Evolutionary conservation across 1,140 invertebrate genomes (phyloP), one percentile per base, ranked within the genome.

Genomic region (Thalassaphorura encarpata): DNA sequence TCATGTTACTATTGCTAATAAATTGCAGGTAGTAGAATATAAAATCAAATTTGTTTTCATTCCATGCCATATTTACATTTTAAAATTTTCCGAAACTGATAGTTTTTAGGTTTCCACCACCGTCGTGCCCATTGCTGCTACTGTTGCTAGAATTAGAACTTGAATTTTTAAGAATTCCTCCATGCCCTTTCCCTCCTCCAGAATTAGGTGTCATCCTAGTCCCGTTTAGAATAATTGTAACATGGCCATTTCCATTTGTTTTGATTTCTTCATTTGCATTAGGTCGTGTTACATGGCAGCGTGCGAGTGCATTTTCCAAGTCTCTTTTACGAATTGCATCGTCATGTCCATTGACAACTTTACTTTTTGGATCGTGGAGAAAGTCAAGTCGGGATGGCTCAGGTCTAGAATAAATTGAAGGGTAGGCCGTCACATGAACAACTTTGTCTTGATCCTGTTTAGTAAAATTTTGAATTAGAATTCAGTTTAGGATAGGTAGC

Each of bases 21-120:
- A n/a, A n/a, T n/a, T n/a, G n/a, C n/a, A n/a, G n/a, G n/a, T n/a
- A n/a, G n/a, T n/a, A n/a, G n/a, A n/a, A n/a, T n/a, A n/a, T n/a
- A n/a, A n/a, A n/a, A n/a, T n/a, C n/a, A n/a, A n/a, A n/a, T n/a
- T n/a, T n/a, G n/a, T n/a, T n/a, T n/a, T n/a, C n/a, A n/a, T n/a
- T n/a, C n/a, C n/a, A n/a, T n/a, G n/a, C n/a, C n/a, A n/a, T n/a
- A n/a, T n/a, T n/a, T n/a, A n/a, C n/a, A n/a, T n/a, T n/a, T 58
- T 43, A 62, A 52, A 58, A 62, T 19, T 51, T 36, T 33, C 60
- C 60, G 48, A 62, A 62, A 15, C 51, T 54, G 43, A 62, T 62
- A n/a, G 56, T 55, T 53, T 62, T 62, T 26, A 42, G 54, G n/a
- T 39, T 49, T n/a, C n/a, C n/a, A n/a, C n/a, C n/a, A n/a, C n/a